phyloP scores from a whole-genome alignment of 2,797 vertebrate genomes.

The Acrossocheilus wenchowensis region DNA sequence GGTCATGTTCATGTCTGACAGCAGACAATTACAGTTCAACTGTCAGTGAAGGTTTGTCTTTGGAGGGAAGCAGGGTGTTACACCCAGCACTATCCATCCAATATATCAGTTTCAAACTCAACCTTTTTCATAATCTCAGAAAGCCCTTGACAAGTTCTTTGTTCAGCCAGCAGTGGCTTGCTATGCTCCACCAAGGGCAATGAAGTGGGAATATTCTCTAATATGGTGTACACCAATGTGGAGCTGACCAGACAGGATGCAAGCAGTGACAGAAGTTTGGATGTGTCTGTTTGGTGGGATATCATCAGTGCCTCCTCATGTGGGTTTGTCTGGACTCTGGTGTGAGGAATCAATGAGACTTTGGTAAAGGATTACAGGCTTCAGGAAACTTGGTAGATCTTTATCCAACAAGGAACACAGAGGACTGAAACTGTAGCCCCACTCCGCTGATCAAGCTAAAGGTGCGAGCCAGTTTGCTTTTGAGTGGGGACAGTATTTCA shows the following conservation, averaged over 20 bases:
- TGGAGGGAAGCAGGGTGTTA: neutral
- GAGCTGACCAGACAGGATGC: slow-evolving; percentile 54
- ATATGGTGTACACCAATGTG: slow-evolving; percentile 32
- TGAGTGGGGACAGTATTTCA: slow-evolving; percentile 35
- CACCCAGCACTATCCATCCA: neutral
- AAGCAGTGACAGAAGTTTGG: slow-evolving; percentile 54
- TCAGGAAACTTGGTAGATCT: slow-evolving; percentile 63
- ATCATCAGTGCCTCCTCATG: slow-evolving; percentile 61
- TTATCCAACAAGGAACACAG: slow-evolving; percentile 58
- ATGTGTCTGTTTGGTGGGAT: slow-evolving; percentile 26
- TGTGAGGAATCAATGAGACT: slow-evolving; percentile 57
- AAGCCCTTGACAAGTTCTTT: slow-evolving; percentile 7
- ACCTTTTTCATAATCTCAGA: slow-evolving; percentile 4
- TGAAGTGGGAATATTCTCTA: slow-evolving; percentile 49
- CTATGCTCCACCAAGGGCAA: slow-evolving; percentile 51
- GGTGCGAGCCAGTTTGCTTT: slow-evolving; percentile 1
- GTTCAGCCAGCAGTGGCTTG: neutral
- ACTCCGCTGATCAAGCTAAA: slow-evolving; percentile 23
- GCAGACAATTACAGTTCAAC: slow-evolving; percentile 71
- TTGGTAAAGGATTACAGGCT: slow-evolving; percentile 70
- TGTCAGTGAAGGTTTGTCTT: slow-evolving; percentile 73
- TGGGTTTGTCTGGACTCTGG: slow-evolving; percentile 63
- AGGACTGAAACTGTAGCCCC: slow-evolving; percentile 40
- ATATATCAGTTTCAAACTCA: slow-evolving; percentile 22
- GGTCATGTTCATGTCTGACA: slow-evolving; percentile 71